Evolutionary conservation across 2,113 vertebrate species (phyloP), one percentile per base, ranked within the genome.

Genomic region (Mormyrus lacerda): DNA sequence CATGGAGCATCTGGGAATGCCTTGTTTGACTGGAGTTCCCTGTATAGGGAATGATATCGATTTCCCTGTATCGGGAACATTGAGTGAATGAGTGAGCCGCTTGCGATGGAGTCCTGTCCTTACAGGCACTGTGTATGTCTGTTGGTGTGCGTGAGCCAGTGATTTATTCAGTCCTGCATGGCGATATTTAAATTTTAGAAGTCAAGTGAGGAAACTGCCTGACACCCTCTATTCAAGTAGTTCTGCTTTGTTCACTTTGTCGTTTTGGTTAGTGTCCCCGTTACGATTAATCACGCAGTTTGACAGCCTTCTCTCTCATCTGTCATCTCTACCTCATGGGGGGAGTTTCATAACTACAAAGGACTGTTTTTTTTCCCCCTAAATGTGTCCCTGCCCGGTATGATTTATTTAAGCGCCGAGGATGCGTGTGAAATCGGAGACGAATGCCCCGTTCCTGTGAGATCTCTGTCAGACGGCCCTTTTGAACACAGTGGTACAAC

Each of bases 391-490:
- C 82, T n/a, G 82, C 35, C 73, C 19, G 27, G 9, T n/a, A 88
- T 88, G 53, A 65, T 88, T 88, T 88, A 65, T 44, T 65, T 61
- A 87, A 27, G 50, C 13, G 24, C 50, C 2, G 2, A 58, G 51
- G 51, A 55, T 55, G 50, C 31, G 7, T 53, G 85, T 86, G 45
- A 86, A 53, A 86, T 86, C 85, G 31, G 86, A 87, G 50, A 58
- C 15, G 31, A 42, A 10, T 17, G 86, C 53, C 24, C 48, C 8
- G 11, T 31, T 61, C 55, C 87, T 27, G 87, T 42, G 44, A 31
- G 87, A 88, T 65, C 9, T 42, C 87, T n/a, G 35, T 45, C 55
- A 13, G 42, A 3, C 13, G 42, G 35, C 85, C 50, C 15, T 42
- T 58, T n/a, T 44, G 35, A 79, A 79, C 15, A 9, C 82, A 4